These are phyloP conservation scores for Chaetops frenatus DNA, from an alignment of 2,113 vertebrate genomes.

Conservation along the genomic window DNA sequence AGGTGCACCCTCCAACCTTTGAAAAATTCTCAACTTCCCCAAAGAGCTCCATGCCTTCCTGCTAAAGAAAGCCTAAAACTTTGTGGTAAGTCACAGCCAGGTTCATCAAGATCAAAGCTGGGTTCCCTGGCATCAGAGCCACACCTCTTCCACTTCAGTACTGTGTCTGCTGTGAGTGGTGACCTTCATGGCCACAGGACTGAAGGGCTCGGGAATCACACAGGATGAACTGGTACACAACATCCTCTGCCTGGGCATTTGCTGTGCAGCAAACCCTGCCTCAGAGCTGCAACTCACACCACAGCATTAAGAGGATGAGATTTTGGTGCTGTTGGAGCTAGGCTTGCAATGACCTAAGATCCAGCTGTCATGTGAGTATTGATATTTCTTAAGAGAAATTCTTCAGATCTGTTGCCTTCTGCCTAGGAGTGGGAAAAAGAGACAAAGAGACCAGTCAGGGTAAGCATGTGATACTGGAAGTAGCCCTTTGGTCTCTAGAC, in stretches of 20 bases:
- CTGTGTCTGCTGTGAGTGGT: neutral
- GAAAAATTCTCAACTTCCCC: neutral
- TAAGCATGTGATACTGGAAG: accelerated
- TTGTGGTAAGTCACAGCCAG: neutral
- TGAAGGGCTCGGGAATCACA: neutral
- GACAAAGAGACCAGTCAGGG: neutral
- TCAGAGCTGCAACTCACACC: neutral
- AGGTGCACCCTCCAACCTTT: neutral
- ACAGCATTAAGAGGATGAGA: neutral
- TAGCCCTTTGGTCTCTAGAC: neutral
- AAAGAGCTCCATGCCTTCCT: neutral
- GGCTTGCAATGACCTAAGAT: neutral
- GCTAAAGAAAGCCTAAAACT: neutral
- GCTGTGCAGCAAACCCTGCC: neutral
- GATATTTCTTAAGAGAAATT: neutral
- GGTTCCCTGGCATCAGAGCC: neutral
- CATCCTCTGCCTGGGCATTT: neutral
- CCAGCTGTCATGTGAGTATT: accelerated
- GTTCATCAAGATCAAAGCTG: neutral
- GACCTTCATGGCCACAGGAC: neutral
- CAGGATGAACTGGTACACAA: accelerated
- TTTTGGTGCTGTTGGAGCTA: neutral
- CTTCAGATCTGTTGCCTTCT: neutral
- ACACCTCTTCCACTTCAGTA: neutral
- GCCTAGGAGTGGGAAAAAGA: neutral